These are phyloP conservation scores for Drosophila novamexicana DNA, from an alignment of 1,140 invertebrate genomes.

Conservation along the genomic window DNA sequence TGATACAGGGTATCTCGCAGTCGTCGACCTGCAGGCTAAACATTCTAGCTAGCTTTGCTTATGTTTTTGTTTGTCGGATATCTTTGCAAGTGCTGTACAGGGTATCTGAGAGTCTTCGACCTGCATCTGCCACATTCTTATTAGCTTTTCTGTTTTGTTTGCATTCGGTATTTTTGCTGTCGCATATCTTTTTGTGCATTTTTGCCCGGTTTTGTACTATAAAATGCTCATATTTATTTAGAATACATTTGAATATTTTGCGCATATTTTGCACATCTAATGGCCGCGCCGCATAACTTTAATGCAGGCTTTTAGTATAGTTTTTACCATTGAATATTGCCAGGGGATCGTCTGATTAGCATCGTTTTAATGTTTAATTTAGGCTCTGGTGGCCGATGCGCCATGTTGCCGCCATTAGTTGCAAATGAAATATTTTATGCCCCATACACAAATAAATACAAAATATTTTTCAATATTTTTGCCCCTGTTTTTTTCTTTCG, in stretches of 20 bases:
- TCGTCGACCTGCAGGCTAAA: no score
- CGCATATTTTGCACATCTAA: constrained; percentile 60
- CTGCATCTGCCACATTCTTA: background rate
- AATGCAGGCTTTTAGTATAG: constrained; percentile 73
- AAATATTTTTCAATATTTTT: background rate
- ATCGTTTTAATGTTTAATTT: constrained; percentile 82
- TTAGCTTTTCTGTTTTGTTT: constrained; percentile 34
- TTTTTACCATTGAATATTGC: constrained; percentile 50
- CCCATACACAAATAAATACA: constrained; percentile 10
- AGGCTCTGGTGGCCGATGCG: constrained; percentile 69
- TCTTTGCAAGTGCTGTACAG: background rate
- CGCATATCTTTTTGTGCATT: constrained; percentile 49
- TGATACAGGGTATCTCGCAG: no score
- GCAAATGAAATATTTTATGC: constrained; percentile 50
- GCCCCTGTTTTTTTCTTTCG: background rate
- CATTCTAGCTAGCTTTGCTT: no score
- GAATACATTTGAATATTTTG: constrained; percentile 79
- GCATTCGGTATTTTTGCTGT: constrained; percentile 22
- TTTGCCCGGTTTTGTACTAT: constrained; percentile 47
- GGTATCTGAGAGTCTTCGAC: background rate
- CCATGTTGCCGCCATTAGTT: constrained; percentile 23
- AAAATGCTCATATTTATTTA: constrained; percentile 81
- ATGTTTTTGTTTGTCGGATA: no score
- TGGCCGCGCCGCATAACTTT: constrained; percentile 56
- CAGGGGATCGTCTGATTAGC: constrained; percentile 75